phyloP scores from a whole-genome alignment of 2,113 vertebrate species.

The Limanda limanda region DNA sequence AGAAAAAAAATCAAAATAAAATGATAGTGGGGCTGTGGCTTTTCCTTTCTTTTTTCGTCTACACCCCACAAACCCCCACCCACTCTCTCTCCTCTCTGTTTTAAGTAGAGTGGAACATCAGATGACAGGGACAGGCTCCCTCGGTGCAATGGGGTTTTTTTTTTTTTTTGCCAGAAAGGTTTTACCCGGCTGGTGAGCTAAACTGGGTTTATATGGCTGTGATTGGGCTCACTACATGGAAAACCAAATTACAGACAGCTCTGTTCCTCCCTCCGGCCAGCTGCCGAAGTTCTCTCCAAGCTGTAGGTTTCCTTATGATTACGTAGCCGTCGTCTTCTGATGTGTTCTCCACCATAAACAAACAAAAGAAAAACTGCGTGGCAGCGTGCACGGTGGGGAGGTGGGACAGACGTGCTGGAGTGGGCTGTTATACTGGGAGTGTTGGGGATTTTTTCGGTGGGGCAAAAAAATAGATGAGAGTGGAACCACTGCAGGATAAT shows the following conservation, averaged over 20 bases:
- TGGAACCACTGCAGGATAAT: slow-evolving; percentile 74
- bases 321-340: slow-evolving; percentile 55
- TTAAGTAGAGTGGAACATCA: slow-evolving; percentile 88
- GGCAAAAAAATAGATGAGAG: slow-evolving; percentile 58
- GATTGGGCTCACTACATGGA: slow-evolving; percentile 72
- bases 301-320: slow-evolving; percentile 65
- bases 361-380: slow-evolving; percentile 65
- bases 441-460: slow-evolving; percentile 56
- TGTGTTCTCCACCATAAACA: slow-evolving; percentile 60
- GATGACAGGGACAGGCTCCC: slow-evolving; percentile 87
- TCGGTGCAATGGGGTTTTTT: slow-evolving; percentile 49
- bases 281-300: slow-evolving; percentile 59
- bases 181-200: slow-evolving; percentile 64
- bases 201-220: slow-evolving; percentile 66
- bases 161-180: slow-evolving; percentile 56
- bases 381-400: slow-evolving; percentile 46
- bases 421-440: slow-evolving; percentile 42
- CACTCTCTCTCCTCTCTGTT: slow-evolving; percentile 59
- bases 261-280: slow-evolving; percentile 38
- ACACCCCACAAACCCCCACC: slow-evolving; percentile 74
- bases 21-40: slow-evolving; percentile 76
- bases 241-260: slow-evolving; percentile 72
- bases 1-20: slow-evolving; percentile 92
- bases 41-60: slow-evolving; percentile 66
- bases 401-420: slow-evolving; percentile 44